Evolutionary conservation across 2,113 vertebrate species (phyloP), one percentile per base, ranked within the genome.

Genomic region (Neomonachus schauinslandi): DNA sequence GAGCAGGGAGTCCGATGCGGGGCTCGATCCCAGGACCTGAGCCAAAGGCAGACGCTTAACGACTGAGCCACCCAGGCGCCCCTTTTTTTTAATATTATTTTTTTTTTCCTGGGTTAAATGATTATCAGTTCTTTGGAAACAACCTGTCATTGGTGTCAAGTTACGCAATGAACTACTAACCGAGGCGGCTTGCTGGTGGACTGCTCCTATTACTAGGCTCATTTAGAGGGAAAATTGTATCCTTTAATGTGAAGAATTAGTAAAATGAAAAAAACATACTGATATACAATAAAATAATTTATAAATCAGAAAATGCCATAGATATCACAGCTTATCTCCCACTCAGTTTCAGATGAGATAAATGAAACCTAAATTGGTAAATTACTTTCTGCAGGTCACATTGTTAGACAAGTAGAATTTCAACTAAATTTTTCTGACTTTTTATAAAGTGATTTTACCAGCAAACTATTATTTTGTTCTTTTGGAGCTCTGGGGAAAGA

Each of bases 201-300:
- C 65, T 71, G 15, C 6, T 49, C 7, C 0, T 76, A 26, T 24
- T 84, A 63, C 4, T 85, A 61, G 39, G 93, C 46, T 91, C 24
- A 65, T 67, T 93, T 81, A 67, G 36, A 84, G n/a, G 11, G 7
- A 13, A 67, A 91, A 77, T 28, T 42, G 1, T n/a, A 36, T 65
- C 84, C 7, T 3, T 69, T 63, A 36, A 51, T 74, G 36, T 46
- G 7, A 94, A 81, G 11, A 86, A 92, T n/a, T 42, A 39, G 7
- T 74, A 0, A 14, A 95, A 63, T 31, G 90, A 46, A 90, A 94
- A 51, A 96, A 96, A 11, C 74, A 80, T 72, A 79, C 55, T 84
- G 4, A 95, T 94, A 85, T 59, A 79, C 5, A 80, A 77, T 19
- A 49, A 53, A 89, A 86, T 2, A 53, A 33, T 49, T 36, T 15